Evolutionary conservation across 2,113 vertebrate genomes (phyloP).

Genomic region (zebrafish (Danio rerio)): DNA sequence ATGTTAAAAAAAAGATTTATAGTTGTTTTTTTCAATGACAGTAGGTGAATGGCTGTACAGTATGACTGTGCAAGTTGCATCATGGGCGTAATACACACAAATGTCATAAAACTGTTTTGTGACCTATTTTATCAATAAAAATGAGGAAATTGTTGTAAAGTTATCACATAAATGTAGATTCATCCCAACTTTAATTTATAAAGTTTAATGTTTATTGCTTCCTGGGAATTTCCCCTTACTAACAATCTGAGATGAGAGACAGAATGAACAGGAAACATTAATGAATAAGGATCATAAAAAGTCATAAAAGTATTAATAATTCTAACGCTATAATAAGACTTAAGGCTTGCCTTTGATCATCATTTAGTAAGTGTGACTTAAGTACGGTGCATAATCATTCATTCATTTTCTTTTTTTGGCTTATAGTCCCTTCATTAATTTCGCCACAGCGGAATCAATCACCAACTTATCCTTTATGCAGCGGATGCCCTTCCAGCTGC

Average conservation of each 20-base stretch:
- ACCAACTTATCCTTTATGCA: too few relatives aligned
- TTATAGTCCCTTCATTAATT: too few relatives aligned
- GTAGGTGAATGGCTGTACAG: neutral
- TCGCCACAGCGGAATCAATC: too few relatives aligned
- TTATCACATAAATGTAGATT: neutral
- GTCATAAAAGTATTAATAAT: too few relatives aligned
- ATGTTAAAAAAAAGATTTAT: neutral
- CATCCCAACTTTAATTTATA: neutral
- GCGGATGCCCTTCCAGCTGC: too few relatives aligned
- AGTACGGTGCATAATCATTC: too few relatives aligned
- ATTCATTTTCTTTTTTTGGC: too few relatives aligned
- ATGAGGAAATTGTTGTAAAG: neutral
- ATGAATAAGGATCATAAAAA: neutral
- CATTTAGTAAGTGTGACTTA: too few relatives aligned
- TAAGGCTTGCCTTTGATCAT: too few relatives aligned
- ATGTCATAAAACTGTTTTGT: conserved; percentile 4
- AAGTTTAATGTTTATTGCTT: neutral
- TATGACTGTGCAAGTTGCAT: neutral
- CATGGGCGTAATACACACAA: neutral
- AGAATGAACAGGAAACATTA: neutral
- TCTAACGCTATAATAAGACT: too few relatives aligned
- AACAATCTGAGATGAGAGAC: too few relatives aligned
- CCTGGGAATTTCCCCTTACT: neutral
- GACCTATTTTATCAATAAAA: conserved; percentile 17
- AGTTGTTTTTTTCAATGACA: neutral